Base-by-base conservation (phyloP, 2,797 vertebrate genomes). In the Thripadectes ignobilis region DNA sequence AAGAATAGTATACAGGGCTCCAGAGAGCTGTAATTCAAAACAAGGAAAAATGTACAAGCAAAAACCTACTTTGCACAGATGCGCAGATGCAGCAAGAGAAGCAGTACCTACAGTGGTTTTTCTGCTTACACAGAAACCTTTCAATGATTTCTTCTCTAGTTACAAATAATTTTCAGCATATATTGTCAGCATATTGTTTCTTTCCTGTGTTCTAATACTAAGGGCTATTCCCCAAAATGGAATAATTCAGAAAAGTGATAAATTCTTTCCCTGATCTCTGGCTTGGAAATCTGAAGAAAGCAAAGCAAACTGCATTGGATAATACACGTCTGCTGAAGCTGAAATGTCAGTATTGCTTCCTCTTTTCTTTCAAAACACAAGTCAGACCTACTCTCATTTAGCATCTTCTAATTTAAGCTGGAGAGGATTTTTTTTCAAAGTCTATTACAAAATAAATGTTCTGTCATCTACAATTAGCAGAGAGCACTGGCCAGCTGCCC, bases 371-470 rank as follows among this genome's bases (percentile, higher is more conserved):
- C 17, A 72, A 83, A 90, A 88, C 43, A 92, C n/a, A 80, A 61
- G 20, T 63, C 77, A 92, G 12, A 90, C 10, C 32, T 83, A 62
- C n/a, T 78, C 10, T 78, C 17, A 81, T 85, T 89, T 69, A 79
- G 10, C n/a, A 59, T 69, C 26, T 91, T 93, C 43, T 88, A 48
- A 83, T 65, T 83, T 75, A 82, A 88, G 34, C 36, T 65, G 30
- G 55, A 83, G 26, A 8, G 3, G 0, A 54, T 0, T 6, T 66
- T 85, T 92, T 75, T 88, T 6, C 21, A 23, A 81, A 67, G 48
- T 82, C 34, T 91, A 14, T 91, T 41, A 55, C 51, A 84, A 93
- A 92, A 90, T 71, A 88, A 73, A 93, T 91, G 38, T 76, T 76
- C 79, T 90, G 48, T 77, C 69, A 86, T 67, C 66, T 67, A 46